Conservation (phyloP, 2,797 vertebrate species). For the Meda fulgida region DNA sequence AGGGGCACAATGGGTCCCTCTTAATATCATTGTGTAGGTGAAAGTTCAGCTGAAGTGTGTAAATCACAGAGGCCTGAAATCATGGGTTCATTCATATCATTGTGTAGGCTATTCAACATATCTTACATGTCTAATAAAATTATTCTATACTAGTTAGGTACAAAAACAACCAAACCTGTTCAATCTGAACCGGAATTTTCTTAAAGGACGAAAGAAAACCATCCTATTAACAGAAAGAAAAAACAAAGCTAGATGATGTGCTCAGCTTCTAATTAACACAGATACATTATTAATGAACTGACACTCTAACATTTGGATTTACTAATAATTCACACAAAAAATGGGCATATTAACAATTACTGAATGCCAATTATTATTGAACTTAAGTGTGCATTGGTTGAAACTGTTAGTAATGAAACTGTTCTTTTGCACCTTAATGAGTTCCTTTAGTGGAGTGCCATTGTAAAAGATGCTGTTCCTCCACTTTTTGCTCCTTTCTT, state of each 20-base stretch:
- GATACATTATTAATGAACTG: background rate
- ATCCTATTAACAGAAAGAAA: background rate
- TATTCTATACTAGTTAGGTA: too few species aligned
- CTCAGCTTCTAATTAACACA: background rate
- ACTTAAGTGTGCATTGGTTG: background rate
- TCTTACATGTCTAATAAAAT: too few species aligned
- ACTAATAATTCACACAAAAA: background rate
- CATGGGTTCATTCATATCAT: too few species aligned
- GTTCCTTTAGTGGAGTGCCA: background rate
- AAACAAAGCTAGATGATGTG: background rate
- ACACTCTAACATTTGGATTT: background rate
- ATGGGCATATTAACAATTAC: background rate
- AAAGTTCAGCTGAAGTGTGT: too few species aligned
- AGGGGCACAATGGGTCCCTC: too few species aligned
- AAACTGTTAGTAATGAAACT: background rate
- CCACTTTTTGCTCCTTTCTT: slow-evolving; percentile 21
- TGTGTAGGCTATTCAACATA: too few species aligned
- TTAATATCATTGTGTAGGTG: too few species aligned
- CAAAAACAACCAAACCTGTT: slow-evolving; percentile 5
- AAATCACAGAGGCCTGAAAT: too few species aligned
- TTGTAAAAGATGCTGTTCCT: background rate
- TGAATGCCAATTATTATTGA: background rate
- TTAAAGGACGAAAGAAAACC: background rate
- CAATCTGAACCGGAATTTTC: background rate
- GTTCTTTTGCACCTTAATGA: background rate